Conservation (phyloP, 2,888 invertebrate genomes). For the Julus scandinavius region DNA sequence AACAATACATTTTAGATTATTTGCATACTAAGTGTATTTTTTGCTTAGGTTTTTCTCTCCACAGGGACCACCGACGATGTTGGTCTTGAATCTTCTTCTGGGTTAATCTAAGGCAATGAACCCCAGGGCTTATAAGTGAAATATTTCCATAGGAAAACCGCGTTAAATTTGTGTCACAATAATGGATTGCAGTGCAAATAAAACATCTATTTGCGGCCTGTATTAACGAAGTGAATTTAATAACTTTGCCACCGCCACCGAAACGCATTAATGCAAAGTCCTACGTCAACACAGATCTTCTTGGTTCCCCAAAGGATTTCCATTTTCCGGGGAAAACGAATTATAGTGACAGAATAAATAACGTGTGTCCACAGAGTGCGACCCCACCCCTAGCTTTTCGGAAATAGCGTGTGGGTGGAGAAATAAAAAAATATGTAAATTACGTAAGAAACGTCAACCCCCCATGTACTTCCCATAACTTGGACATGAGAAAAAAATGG, state of each 20-base stretch:
- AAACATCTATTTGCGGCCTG: neutral
- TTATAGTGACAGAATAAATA: neutral
- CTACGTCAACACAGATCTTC: neutral
- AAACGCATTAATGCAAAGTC: slow-evolving; percentile 1
- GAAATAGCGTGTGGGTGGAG: neutral
- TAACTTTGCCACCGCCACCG: neutral
- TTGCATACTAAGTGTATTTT: neutral
- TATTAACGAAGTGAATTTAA: neutral
- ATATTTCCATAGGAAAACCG: neutral
- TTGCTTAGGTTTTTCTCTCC: neutral
- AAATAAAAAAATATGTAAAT: neutral
- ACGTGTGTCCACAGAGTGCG: neutral
- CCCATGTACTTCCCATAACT: neutral
- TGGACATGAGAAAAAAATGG: neutral
- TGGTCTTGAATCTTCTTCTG: neutral
- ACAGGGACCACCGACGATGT: neutral
- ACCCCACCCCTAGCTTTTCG: neutral
- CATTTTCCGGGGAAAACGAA: neutral
- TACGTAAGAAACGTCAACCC: neutral
- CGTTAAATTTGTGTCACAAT: neutral
- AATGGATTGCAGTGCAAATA: neutral
- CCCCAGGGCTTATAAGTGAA: neutral
- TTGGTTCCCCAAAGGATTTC: neutral
- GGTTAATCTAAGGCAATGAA: neutral
- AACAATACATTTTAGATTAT: neutral